Percentiles rank a stretch among this genome's conserved stretches.
Evolutionary conservation across 2,888 invertebrate genomes (phyloP).

Genomic region (Leptinotarsa peninsularis): DNA sequence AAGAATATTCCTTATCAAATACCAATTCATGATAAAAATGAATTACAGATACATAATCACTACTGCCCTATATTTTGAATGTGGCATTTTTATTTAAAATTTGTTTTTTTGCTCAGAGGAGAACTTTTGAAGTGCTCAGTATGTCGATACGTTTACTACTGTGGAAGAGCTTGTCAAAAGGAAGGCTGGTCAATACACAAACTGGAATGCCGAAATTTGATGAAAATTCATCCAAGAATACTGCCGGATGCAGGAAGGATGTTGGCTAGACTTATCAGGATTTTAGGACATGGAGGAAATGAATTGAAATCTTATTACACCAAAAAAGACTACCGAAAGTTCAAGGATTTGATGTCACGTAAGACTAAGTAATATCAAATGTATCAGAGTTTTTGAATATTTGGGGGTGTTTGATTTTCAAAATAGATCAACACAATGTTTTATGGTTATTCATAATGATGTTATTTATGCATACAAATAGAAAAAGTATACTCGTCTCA

Average conservation of each 20-base stretch:
- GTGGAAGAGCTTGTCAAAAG: conserved; percentile 83
- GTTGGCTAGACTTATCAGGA: conserved; percentile 80
- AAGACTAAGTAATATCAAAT: conserved; percentile 62
- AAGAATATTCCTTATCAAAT: no score
- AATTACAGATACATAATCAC: no score
- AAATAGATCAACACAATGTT: background rate
- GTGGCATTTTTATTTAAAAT: no score
- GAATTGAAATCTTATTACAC: conserved; percentile 77
- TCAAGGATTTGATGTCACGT: conserved; percentile 93
- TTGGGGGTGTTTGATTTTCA: no score
- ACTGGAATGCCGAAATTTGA: conserved; percentile 83
- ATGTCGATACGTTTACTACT: conserved; percentile 87
- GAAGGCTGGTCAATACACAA: conserved; percentile 87
- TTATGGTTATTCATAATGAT: no score
- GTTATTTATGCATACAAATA: no score
- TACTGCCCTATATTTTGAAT: no score
- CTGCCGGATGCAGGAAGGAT: conserved; percentile 87
- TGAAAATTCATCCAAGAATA: conserved; percentile 76
- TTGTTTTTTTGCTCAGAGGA: conserved; percentile 66
- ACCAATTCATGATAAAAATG: no score
- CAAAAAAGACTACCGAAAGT: conserved; percentile 77
- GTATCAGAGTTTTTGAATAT: no score
- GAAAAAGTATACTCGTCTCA: no score
- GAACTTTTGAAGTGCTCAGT: conserved; percentile 84
- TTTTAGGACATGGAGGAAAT: conserved; percentile 77